Conservation (phyloP, 2,797 vertebrate genomes). For the Acrossocheilus fasciatus region DNA sequence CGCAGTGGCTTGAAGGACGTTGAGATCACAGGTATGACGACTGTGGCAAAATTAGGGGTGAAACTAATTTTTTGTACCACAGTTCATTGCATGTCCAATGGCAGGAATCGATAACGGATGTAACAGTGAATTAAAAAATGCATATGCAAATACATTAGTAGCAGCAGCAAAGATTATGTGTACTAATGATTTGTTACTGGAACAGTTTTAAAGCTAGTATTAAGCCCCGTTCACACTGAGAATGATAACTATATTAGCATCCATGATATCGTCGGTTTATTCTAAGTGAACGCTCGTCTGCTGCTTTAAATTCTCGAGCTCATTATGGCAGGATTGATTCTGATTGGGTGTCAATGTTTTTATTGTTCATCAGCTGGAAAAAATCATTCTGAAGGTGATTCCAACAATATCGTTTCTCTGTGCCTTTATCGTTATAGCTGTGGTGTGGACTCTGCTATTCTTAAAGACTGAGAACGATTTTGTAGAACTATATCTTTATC, state of each 20-base stretch:
- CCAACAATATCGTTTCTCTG: neutral
- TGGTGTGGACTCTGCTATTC: neutral
- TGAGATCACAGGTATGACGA: conserved; percentile 74
- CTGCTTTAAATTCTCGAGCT: too few species aligned
- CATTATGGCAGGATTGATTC: too few species aligned
- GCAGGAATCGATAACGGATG: neutral
- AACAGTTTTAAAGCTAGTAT: neutral
- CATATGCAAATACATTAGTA: neutral
- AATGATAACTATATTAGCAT: too few species aligned
- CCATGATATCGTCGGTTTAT: too few species aligned
- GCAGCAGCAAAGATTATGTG: neutral
- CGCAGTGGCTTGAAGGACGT: conserved; percentile 81
- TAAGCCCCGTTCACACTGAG: neutral
- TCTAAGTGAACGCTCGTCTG: too few species aligned
- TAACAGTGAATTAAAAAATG: neutral
- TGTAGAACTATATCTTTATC: too few species aligned
- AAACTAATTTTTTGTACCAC: neutral
- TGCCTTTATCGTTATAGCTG: neutral
- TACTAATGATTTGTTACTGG: neutral
- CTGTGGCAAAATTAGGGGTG: conserved; percentile 25
- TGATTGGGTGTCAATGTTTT: too few species aligned
- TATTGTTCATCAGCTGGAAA: too few species aligned
- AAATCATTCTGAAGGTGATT: too few species aligned
- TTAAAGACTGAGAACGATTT: too few species aligned
- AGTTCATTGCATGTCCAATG: neutral